Conservation (phyloP, 2,113 vertebrate species). For the Gulo gulo region DNA sequence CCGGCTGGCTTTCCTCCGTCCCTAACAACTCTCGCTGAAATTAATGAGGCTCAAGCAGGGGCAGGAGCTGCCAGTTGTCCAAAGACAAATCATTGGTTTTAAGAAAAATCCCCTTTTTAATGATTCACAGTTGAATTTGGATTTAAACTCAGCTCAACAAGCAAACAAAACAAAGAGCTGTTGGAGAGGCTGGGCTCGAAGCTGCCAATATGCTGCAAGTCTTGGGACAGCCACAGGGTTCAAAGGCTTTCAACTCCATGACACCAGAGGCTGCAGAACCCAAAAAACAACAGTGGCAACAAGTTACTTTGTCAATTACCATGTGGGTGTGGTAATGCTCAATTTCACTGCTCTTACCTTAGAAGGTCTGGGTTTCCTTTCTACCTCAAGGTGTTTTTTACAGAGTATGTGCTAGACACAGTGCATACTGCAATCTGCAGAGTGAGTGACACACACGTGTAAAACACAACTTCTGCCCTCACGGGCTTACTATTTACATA, state of each 20-base stretch:
- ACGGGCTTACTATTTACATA: background rate
- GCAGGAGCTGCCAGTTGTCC: conserved; percentile 56
- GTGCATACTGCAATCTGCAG: background rate
- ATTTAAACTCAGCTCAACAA: conserved; percentile 70
- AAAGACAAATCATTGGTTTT: conserved; percentile 69
- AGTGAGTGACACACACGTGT: background rate
- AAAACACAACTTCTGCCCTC: background rate
- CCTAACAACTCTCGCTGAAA: conserved; percentile 46
- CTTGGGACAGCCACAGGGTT: conserved; percentile 30
- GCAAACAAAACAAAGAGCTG: conserved; percentile 70
- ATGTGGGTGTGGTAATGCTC: no score
- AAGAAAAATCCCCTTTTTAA: conserved; percentile 65
- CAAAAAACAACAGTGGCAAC: background rate
- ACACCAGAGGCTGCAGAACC: background rate
- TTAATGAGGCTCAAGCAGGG: conserved; percentile 51
- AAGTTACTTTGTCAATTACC: background rate
- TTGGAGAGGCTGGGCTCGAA: conserved; percentile 68
- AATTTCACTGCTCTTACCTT: background rate
- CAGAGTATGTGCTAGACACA: background rate
- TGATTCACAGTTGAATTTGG: conserved; percentile 70
- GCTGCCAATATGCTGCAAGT: conserved; percentile 64
- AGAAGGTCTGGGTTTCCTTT: background rate
- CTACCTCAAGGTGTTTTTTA: background rate
- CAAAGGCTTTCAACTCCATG: conserved; percentile 41
- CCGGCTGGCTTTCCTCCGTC: conserved; percentile 52